Conservation (phyloP, 2,888 invertebrate species). For the Cerceris rybyensis region DNA sequence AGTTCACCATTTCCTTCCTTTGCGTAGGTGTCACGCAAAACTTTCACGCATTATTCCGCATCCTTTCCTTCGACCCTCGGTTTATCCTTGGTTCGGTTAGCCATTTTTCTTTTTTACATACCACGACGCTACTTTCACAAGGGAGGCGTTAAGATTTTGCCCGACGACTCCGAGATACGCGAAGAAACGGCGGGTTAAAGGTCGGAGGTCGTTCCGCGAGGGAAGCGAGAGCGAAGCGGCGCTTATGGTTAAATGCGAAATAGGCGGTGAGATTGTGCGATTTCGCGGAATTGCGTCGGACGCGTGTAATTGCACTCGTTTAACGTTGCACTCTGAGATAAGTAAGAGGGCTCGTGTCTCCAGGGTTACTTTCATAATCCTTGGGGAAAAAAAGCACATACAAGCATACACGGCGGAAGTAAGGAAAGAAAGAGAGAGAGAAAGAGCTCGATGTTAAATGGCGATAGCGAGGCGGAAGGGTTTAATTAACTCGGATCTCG, state of each 20-base stretch:
- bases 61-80: slow-evolving; percentile 10
- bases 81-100: neutral
- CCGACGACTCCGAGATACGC: no score
- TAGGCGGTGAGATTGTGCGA: slow-evolving; percentile 24
- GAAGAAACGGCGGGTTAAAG: no score
- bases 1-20: slow-evolving; percentile 24
- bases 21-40: slow-evolving; percentile 48
- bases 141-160: no score
- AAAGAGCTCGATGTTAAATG: neutral
- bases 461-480: neutral
- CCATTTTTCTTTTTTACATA: neutral
- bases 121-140: no score
- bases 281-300: slow-evolving; percentile 29
- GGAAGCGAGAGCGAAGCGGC: slow-evolving; percentile 27
- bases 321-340: neutral
- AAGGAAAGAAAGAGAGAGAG: neutral
- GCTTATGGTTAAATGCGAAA: no score
- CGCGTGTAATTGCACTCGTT: slow-evolving; percentile 33
- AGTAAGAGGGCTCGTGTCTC: neutral
- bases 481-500: neutral
- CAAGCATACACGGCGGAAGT: no score
- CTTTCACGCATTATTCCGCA: slow-evolving; percentile 36
- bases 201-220: slow-evolving; percentile 37
- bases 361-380: no score
- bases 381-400: no score